Evolutionary conservation across 2,888 invertebrate species (phyloP), one percentile per base, ranked within the genome.

Genomic region (Leptinotarsa peninsularis): DNA sequence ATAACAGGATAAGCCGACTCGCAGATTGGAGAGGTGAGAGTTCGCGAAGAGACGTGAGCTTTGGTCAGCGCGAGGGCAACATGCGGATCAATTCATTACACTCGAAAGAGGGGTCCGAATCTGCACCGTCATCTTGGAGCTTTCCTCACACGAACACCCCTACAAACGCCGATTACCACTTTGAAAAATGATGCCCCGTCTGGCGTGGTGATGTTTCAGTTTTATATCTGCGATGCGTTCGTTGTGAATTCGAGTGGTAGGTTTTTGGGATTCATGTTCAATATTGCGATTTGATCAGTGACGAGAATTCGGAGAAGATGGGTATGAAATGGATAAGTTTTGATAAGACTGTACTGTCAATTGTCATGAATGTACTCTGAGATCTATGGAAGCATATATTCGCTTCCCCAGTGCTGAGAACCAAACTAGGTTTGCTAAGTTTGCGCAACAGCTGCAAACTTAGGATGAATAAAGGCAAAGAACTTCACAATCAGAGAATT

Each of bases 11-110:
- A 79, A 80, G 74, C 75, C 73, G 70, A 58, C 74, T 78, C 79
- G 75, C 70, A 80, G 79, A 79, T 77, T 78, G 81, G 80, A 82
- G 83, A 84, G 85, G 85, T 85, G 84, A 85, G 84, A 86, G 86
- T 82, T 84, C 84, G 83, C 78, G 80, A 82, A 81, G 79, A 79
- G 79, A 80, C 82, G 82, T 82, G 81, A 82, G 81, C 82, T 79
- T 81, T 83, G 84, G 83, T 84, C 84, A 85, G 81, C 84, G 82
- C 17, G 83, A 82, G 85, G 84, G 84, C 83, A 73, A 84, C 86
- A 85, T 87, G 86, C 87, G 87, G 86, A 87, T 87, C 87, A 87
- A 87, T 87, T 87, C 87, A 87, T 87, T 87, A 87, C 84, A 82
- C 85, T 83, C 84, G 79, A 79, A 83, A 85, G 86, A 87, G 87